Evolutionary conservation across 2,888 invertebrate species (phyloP), one percentile per base, ranked within the genome.

Genomic region (Theodoxus fluviatilis): DNA sequence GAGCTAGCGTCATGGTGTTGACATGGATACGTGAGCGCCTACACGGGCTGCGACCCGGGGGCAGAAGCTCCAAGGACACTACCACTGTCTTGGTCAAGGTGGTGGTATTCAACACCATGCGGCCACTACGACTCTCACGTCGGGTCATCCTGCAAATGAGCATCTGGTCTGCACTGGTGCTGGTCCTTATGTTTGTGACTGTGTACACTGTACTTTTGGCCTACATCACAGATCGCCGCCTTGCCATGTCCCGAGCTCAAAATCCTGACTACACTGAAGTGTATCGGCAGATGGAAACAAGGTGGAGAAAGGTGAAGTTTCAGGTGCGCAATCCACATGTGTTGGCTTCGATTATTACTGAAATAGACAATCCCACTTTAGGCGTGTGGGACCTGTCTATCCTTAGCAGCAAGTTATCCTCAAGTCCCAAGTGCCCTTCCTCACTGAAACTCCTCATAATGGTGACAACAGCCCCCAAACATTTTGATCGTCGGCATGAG

Each of bases 391-490:
- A n/a, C n/a, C n/a, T n/a, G n/a, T n/a, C n/a, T n/a, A n/a, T n/a
- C n/a, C n/a, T n/a, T n/a, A n/a, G n/a, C n/a, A n/a, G n/a, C n/a
- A n/a, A n/a, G n/a, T n/a, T n/a, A n/a, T n/a, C n/a, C n/a, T n/a
- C n/a, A n/a, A n/a, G n/a, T n/a, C n/a, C n/a, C n/a, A n/a, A n/a
- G n/a, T n/a, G n/a, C n/a, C n/a, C n/a, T n/a, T n/a, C n/a, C n/a
- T n/a, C n/a, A n/a, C n/a, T n/a, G n/a, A n/a, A n/a, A n/a, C n/a
- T 76, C 65, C 61, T 68, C 4, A 37, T 83, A 52, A 69, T 83
- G n/a, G 78, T 83, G 28, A 79, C 79, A 22, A 81, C 83, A 31
- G 71, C 82, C 35, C 79, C 80, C 0, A 72, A 77, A 64, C 78
- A 83, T 74, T 72, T 71, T 59, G 74, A 77, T n/a, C 77, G 75